A percentile compares a stretch with the other conserved stretches of the same genome.
Conservation (phyloP, 2,797 vertebrate species). For the Hafferia zeledoni region DNA sequence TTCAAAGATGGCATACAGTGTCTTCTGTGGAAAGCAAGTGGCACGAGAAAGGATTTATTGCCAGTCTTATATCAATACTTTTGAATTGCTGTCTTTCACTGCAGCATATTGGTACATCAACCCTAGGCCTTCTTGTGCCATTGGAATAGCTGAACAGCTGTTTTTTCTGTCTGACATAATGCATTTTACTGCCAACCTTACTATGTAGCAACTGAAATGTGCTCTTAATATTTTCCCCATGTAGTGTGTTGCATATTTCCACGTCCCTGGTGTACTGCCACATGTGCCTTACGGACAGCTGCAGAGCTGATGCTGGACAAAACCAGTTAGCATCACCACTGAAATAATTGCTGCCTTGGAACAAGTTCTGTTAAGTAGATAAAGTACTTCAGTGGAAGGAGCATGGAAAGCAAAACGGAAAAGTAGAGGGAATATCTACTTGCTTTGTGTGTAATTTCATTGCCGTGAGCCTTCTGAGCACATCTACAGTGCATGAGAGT, state of each 20-base stretch:
- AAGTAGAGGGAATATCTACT: not conserved
- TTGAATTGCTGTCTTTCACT: not conserved
- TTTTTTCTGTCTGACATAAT: not conserved
- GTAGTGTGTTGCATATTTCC: not conserved
- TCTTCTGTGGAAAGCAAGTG: not conserved
- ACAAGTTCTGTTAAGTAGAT: not conserved
- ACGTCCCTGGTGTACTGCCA: not conserved
- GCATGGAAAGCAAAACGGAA: accelerated
- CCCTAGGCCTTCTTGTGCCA: not conserved
- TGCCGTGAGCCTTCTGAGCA: not conserved
- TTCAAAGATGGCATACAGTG: not conserved
- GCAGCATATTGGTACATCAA: not conserved
- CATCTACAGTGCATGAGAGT: not conserved
- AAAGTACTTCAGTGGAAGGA: not conserved
- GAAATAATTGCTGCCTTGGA: not conserved
- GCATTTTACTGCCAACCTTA: not conserved
- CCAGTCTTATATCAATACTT: not conserved
- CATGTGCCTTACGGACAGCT: not conserved
- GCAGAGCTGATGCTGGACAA: not conserved
- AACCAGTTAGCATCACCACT: not conserved
- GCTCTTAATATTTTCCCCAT: not conserved
- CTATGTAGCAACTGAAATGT: not conserved
- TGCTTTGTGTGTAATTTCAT: not conserved
- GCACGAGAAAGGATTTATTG: not conserved
- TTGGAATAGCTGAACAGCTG: not conserved